Evolutionary conservation across 2,797 vertebrate species (phyloP).

Genomic region (Scolopax rusticola): DNA sequence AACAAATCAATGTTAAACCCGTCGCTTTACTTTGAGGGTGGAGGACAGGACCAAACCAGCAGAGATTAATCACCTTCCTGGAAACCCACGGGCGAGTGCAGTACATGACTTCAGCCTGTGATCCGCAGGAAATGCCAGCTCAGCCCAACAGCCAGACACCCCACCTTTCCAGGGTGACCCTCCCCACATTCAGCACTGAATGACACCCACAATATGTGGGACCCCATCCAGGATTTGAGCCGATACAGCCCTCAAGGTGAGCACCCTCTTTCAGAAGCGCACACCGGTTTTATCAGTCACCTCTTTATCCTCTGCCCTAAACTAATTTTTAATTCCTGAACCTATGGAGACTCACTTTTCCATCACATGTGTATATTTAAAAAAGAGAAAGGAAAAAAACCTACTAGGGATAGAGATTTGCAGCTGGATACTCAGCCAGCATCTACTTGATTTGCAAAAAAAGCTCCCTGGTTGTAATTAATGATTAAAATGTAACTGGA

Average conservation of each 20-base stretch:
- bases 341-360: background rate
- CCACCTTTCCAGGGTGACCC: background rate
- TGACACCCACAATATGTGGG: background rate
- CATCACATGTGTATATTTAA: background rate
- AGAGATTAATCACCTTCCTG: background rate
- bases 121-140: background rate
- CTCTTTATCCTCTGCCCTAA: background rate
- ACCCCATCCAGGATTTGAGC: background rate
- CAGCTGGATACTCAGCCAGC: background rate
- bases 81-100: background rate
- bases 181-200: background rate
- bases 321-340: background rate
- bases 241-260: background rate
- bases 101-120: fast-evolving
- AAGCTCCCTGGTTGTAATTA: background rate
- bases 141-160: background rate
- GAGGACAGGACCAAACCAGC: background rate
- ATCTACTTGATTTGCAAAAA: background rate
- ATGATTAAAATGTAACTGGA: background rate
- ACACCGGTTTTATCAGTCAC: background rate
- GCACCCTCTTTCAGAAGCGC: background rate
- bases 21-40: background rate
- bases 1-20: background rate
- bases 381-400: background rate
- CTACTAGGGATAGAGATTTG: background rate